These are phyloP conservation scores for Leucoraja erinaceus DNA, from an alignment of 2,113 vertebrate species.

Conservation along the genomic window DNA sequence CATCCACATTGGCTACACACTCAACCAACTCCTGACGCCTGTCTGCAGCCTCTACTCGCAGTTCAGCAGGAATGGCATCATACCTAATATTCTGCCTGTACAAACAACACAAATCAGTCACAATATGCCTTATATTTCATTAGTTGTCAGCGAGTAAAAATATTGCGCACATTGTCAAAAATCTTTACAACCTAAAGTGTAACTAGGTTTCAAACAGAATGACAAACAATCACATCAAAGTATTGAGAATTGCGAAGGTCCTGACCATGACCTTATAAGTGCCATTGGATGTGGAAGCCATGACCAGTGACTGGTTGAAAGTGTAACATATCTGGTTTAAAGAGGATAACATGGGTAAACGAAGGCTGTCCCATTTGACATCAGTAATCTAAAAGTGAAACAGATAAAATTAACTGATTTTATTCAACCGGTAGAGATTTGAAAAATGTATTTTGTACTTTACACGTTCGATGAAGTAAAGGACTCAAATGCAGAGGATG, in stretches of 20 bases:
- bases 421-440: not conserved
- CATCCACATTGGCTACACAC: constrained; percentile 82
- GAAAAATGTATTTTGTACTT: not conserved
- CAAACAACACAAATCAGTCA: constrained; percentile 10
- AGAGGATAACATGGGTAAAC: not conserved
- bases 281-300: not conserved
- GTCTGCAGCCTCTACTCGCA: constrained; percentile 65
- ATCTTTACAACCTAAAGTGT: not conserved
- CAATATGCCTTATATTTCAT: not conserved
- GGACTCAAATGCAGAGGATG: not conserved
- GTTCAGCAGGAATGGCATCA: constrained; percentile 74
- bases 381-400: not conserved
- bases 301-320: not conserved
- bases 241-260: not conserved
- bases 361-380: not conserved
- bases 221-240: not conserved
- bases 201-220: not conserved
- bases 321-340: not conserved
- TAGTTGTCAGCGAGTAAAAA: not conserved
- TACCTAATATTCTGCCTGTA: constrained; percentile 66
- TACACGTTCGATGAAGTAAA: not conserved
- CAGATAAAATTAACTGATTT: not conserved
- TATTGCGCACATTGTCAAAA: not conserved
- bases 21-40: constrained; percentile 83
- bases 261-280: not conserved